Evolutionary conservation across 2,888 invertebrate species (phyloP).

Genomic region (Pyrochroa serraticornis): DNA sequence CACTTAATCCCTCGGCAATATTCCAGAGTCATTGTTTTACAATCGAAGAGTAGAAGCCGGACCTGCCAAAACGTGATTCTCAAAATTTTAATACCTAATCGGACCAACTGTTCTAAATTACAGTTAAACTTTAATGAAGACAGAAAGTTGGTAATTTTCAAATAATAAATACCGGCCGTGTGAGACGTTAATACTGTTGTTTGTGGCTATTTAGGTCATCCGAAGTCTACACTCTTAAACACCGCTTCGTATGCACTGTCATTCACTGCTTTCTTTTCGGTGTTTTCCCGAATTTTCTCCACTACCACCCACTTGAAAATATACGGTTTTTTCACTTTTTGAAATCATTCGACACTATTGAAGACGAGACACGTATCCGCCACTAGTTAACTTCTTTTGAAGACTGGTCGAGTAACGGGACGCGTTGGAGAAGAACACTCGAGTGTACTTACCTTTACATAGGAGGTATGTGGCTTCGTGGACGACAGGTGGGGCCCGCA

Average conservation of each 20-base stretch:
- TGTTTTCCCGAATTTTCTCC: constrained; percentile 6
- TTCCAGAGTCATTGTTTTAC: neutral
- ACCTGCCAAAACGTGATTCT: constrained; percentile 1
- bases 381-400: constrained; percentile 30
- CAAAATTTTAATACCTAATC: too few species aligned
- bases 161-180: constrained; percentile 25
- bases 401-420: constrained; percentile 45
- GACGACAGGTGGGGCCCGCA: constrained; percentile 35
- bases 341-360: neutral
- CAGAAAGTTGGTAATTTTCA: constrained; percentile 4
- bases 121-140: too few species aligned
- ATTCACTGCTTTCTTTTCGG: neutral
- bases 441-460: constrained; percentile 20
- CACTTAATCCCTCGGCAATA: constrained; percentile 14
- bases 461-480: constrained; percentile 25
- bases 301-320: neutral
- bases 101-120: neutral
- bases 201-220: constrained; percentile 33
- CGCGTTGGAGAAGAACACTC: constrained; percentile 35
- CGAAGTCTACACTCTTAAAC: neutral
- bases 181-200: constrained; percentile 8
- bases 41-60: constrained; percentile 12
- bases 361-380: constrained; percentile 27
- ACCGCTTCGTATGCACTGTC: too few species aligned
- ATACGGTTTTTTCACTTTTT: neutral